Evolutionary conservation across 2,888 invertebrate genomes (phyloP), one percentile per base, ranked within the genome.

Genomic region (Cephus nigrinus): DNA sequence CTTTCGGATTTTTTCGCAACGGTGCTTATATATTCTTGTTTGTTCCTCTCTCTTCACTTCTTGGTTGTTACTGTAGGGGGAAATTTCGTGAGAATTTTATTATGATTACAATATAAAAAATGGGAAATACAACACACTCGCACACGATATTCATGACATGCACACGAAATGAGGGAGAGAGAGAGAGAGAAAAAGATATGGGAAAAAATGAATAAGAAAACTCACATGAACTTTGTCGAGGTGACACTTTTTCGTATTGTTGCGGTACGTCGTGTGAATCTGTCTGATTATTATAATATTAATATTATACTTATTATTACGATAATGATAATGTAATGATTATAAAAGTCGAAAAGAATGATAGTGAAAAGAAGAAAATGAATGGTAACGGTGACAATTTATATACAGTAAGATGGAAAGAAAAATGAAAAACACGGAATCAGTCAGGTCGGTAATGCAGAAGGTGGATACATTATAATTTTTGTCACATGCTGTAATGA

Each of bases 401-500:
- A 76, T 73, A 36, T n/a, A 71, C n/a, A 55, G 55, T 55, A 55
- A 55, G 55, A 40, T 40, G 40, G 15, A 1, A 40, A 40, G 1
- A 40, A 15, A 40, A 15, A 55, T 55, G 55, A 55, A 23, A 55
- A 55, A 55, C 55, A 55, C 23, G 23, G 55, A 55, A 55, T 40
- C 23, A 23, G 23, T 9, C 9, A 55, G 15, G 55, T 86, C 86
- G 87, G 84, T 87, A 88, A 86, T 87, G 88, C 87, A 84, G 40
- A 55, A 55, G 86, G 85, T 85, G 86, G 83, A 86, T 88, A 84
- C 86, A 88, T 87, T 88, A 86, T 84, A 85, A 86, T 78, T 88
- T 88, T 90, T 90, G 88, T 90, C 89, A 89, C 88, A 88, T 87
- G 87, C 90, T 89, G 89, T 90, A 23, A 90, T 86, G 86, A 88